Conservation (phyloP, 2,113 vertebrate genomes). For the Lynx canadensis region DNA sequence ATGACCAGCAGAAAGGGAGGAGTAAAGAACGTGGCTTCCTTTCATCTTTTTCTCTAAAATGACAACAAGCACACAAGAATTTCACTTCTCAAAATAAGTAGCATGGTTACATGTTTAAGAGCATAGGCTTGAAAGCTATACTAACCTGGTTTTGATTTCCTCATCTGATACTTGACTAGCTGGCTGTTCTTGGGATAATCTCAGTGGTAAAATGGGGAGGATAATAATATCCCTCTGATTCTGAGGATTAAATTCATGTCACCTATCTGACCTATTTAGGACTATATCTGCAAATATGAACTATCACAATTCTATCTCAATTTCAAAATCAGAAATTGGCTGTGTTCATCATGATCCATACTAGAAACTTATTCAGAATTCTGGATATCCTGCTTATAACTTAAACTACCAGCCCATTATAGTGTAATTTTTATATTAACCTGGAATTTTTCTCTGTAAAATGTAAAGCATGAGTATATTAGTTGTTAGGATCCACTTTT, state of each 20-base stretch:
- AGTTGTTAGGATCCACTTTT: neutral
- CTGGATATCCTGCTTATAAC: neutral
- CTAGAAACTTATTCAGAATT: neutral
- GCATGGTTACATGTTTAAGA: neutral
- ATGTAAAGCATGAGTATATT: neutral
- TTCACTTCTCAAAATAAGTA: neutral
- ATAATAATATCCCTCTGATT: neutral
- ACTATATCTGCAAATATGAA: neutral
- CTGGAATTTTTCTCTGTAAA: neutral
- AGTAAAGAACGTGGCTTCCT: neutral
- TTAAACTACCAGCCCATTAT: neutral
- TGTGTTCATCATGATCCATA: neutral
- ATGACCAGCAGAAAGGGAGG: neutral
- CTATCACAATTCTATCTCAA: neutral
- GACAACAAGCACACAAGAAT: neutral
- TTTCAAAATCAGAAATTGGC: neutral
- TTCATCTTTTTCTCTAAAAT: neutral
- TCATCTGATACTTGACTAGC: neutral
- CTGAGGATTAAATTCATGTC: neutral
- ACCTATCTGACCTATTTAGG: neutral
- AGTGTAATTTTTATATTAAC: neutral
- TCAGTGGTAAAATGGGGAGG: neutral
- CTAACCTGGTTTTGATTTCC: neutral
- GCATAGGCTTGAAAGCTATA: neutral
- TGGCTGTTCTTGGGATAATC: neutral